These are phyloP conservation scores for Papio anubis DNA, from an alignment of 2,113 vertebrate genomes.

Conservation along the genomic window DNA sequence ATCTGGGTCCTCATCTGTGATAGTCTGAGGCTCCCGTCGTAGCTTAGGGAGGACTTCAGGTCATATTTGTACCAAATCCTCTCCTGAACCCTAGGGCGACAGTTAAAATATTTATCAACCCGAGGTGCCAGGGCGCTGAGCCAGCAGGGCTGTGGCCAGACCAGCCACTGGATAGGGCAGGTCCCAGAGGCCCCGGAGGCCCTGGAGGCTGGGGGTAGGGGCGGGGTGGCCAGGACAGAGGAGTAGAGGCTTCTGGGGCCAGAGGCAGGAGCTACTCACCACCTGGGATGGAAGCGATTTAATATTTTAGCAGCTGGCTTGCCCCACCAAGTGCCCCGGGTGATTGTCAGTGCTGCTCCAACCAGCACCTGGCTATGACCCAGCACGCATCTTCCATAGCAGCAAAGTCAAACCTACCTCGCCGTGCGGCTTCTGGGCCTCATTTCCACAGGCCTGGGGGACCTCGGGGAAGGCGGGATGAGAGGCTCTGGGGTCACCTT, in stretches of 20 bases:
- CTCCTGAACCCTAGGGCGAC: not conserved
- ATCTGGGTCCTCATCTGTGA: not conserved
- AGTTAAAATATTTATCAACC: not conserved
- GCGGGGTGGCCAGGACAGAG: not conserved
- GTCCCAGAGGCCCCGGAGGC: no score
- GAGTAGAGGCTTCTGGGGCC: fast-evolving
- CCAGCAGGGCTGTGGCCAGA: not conserved
- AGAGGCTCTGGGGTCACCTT: not conserved
- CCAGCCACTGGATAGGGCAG: not conserved
- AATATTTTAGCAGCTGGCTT: not conserved
- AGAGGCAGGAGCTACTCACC: not conserved
- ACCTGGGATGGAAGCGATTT: not conserved
- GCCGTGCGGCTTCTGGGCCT: not conserved
- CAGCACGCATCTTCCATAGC: fast-evolving
- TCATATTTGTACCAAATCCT: not conserved
- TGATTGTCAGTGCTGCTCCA: fast-evolving
- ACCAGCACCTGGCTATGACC: fast-evolving
- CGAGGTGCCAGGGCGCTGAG: fast-evolving
- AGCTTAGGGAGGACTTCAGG: not conserved
- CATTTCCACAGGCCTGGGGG: not conserved
- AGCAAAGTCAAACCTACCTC: not conserved
- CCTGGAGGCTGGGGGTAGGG: not conserved
- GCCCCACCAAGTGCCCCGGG: not conserved
- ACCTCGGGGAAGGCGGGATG: not conserved
- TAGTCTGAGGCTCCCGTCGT: not conserved